A percentile compares a stretch with the other conserved stretches of the same genome.
phyloP scores from a whole-genome alignment of 2,797 vertebrate species.

The Hippopotamyrus pictus region DNA sequence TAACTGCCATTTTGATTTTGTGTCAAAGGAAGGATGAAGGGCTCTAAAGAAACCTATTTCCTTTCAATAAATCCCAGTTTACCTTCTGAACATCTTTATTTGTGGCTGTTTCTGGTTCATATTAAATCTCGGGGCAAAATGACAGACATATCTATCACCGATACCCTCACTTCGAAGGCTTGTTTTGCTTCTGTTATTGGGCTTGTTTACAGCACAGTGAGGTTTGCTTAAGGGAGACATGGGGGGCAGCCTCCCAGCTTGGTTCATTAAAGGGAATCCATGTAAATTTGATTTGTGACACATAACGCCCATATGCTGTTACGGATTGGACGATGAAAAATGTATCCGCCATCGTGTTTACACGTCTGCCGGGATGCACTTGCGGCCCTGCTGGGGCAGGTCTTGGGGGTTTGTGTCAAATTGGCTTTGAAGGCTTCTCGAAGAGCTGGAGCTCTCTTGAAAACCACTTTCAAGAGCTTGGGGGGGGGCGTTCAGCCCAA shows the following conservation, averaged over 20 bases:
- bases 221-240: neutral
- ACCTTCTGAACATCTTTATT: slow-evolving; percentile 16
- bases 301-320: neutral
- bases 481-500: neutral
- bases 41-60: neutral
- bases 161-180: neutral
- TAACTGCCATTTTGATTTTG: neutral
- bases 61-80: slow-evolving; percentile 19
- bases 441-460: neutral
- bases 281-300: slow-evolving; percentile 18
- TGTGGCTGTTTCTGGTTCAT: neutral
- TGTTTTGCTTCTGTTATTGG: neutral
- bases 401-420: slow-evolving; percentile 13
- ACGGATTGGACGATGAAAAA: neutral
- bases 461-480: neutral
- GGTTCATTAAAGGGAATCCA: slow-evolving; percentile 17
- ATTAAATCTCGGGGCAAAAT: neutral
- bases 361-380: neutral
- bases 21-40: neutral
- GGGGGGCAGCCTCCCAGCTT: neutral
- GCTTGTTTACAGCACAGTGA: slow-evolving; percentile 5
- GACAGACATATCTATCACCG: slow-evolving; percentile 17
- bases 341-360: neutral
- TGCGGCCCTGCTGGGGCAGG: neutral
- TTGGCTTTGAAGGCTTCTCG: slow-evolving; percentile 5